A percentile compares a stretch with the other conserved stretches of the same genome.
phyloP scores from a whole-genome alignment of 1,140 invertebrate species.

The Papilio glaucus region DNA sequence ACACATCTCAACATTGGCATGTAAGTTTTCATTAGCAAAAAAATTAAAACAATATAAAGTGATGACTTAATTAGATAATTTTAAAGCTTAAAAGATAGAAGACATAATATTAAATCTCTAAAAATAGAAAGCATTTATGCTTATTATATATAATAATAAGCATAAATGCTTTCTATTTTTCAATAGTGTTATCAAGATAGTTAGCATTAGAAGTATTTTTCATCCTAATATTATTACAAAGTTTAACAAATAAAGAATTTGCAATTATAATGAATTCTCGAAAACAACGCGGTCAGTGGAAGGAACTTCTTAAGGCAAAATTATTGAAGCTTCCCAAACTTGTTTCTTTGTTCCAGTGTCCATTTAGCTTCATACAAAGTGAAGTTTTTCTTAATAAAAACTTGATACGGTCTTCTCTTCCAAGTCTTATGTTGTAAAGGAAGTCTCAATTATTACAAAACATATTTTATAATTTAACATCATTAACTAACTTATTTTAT shows the following conservation, averaged over 20 bases:
- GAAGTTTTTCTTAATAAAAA: constrained; percentile 25
- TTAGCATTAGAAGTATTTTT: background rate
- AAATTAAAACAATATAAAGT: no score
- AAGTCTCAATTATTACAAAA: background rate
- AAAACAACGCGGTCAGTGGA: constrained; percentile 14
- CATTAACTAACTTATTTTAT: no score
- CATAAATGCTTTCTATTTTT: no score
- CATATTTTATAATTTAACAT: background rate
- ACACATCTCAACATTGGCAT: no score
- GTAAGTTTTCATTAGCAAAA: no score
- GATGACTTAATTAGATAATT: no score
- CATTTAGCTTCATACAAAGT: constrained; percentile 20
- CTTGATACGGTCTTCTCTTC: background rate
- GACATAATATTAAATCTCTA: no score
- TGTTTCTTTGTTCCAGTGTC: constrained; percentile 14
- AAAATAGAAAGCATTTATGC: no score
- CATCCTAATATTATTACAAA: background rate
- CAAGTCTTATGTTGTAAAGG: background rate
- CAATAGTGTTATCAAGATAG: no score
- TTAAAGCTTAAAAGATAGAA: no score
- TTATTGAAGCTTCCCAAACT: constrained; percentile 21
- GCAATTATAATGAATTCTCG: constrained; percentile 20
- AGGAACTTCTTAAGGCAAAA: constrained; percentile 13
- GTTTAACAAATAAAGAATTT: constrained; percentile 15
- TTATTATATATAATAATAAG: no score